These are phyloP conservation scores for Scaptomyza reducta DNA, from an alignment of 2,888 invertebrate species.

Conservation along the genomic window DNA sequence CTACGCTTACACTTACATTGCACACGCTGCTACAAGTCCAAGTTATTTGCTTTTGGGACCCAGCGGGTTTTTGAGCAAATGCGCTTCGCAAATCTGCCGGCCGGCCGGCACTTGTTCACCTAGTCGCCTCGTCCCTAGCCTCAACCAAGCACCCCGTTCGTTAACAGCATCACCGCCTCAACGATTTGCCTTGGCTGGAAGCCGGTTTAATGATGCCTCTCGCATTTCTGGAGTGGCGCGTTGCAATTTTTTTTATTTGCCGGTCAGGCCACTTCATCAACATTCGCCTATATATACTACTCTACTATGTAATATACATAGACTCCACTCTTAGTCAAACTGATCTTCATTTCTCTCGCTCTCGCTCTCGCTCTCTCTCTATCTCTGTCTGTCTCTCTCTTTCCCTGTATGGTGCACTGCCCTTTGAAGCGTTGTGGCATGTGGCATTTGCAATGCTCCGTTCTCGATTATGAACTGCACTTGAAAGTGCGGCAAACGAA, in stretches of 20 bases:
- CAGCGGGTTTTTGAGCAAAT: constrained; percentile 20
- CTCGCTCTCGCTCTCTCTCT: background rate
- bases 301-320: constrained; percentile 22
- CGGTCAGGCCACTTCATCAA: constrained; percentile 57
- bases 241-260: constrained; percentile 51
- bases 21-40: constrained; percentile 28
- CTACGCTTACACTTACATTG: constrained; percentile 5
- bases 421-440: constrained; percentile 48
- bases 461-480: constrained; percentile 32
- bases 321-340: constrained; percentile 25
- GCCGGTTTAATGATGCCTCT: constrained; percentile 66
- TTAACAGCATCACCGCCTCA: constrained; percentile 5
- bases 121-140: constrained; percentile 24
- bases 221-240: constrained; percentile 60
- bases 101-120: constrained; percentile 62
- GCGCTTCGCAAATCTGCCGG: constrained; percentile 33
- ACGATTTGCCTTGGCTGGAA: constrained; percentile 36
- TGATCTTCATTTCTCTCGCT: constrained; percentile 25
- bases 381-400: background rate
- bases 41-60: constrained; percentile 31
- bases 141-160: background rate
- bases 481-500: constrained; percentile 34
- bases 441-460: constrained; percentile 29
- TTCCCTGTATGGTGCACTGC: constrained; percentile 41
- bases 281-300: constrained; percentile 33